Evolutionary conservation across 1,140 invertebrate genomes (phyloP), one percentile per base, ranked within the genome.

Genomic region (Drosophila yakuba): DNA sequence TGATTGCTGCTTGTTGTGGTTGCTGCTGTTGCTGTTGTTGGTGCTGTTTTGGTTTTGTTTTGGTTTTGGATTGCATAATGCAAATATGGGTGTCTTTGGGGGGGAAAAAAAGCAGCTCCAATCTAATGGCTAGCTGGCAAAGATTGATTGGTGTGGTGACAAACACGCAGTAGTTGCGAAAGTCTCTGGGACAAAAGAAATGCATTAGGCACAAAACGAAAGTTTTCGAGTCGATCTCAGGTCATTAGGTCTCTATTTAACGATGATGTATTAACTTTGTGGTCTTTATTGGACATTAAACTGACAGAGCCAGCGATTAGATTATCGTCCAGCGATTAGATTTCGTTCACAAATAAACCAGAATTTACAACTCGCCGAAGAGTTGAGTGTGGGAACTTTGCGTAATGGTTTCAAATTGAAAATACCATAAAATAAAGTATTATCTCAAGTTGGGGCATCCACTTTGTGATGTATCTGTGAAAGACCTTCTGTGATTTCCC

Each of bases 21-120:
- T 57, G 32, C 28, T 67, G 69, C 54, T 51, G 45, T n/a, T 47
- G 48, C 28, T 51, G 25, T 32, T 28, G 56, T 36, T 59, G 14
- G 8, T 36, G 35, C 3, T 36, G 35, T 11, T 8, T 36, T 36
- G 8, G 35, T 39, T 39, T 55, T 36, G 43, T 60, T 25, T 55
- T 28, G 43, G 67, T 25, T 54, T 59, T 4, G 28, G 59, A 63
- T 85, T 84, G 82, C 81, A 85, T 59, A 77, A 84, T 63, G 73
- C 52, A 60, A 67, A 62, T 59, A 64, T 50, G 25, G 45, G 58
- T 25, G 60, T 45, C 36, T 38, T n/a, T 17, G 17, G 20, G 43
- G 28, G 43, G 35, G 35, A 47, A 71, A 54, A 44, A 23, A 48
- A 23, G 47, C 38, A 12, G 20, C 38, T 68, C 17, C 32, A 54